These are phyloP conservation scores for Hylaeus anthracinus DNA, from an alignment of 1,140 invertebrate genomes.

Conservation along the genomic window DNA sequence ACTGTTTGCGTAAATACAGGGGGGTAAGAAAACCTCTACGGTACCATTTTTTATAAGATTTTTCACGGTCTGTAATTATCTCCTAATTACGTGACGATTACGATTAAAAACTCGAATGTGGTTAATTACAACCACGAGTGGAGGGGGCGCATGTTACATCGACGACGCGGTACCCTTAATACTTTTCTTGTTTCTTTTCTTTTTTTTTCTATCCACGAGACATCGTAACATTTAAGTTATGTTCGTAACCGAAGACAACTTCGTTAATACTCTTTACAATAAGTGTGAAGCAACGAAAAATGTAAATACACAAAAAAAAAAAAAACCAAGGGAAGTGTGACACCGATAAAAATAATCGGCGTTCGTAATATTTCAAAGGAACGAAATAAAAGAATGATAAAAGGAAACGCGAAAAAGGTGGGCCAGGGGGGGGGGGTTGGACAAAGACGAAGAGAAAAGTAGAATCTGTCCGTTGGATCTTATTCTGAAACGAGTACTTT, in stretches of 20 bases:
- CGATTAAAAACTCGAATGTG: constrained; percentile 7
- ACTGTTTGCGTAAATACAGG: constrained; percentile 5
- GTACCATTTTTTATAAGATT: not conserved
- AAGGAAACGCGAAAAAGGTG: not conserved
- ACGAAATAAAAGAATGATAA: not conserved
- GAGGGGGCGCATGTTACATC: not conserved
- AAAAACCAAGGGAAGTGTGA: not conserved
- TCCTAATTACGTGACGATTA: constrained; percentile 1
- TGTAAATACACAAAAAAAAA: not conserved
- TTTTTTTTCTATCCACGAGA: not conserved
- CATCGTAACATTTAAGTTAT: not conserved
- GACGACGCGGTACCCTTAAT: not conserved
- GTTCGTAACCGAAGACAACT: not conserved
- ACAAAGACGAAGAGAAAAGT: constrained; percentile 22
- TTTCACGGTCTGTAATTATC: constrained; percentile 9
- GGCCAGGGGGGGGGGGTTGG: not conserved
- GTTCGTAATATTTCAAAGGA: not conserved
- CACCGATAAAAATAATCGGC: constrained; percentile 1
- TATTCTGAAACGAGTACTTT: not conserved
- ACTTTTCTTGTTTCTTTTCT: not conserved
- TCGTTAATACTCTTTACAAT: not conserved
- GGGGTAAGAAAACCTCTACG: not conserved
- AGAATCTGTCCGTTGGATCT: constrained; percentile 24
- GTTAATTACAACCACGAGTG: not conserved
- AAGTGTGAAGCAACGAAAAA: not conserved